Conservation (phyloP, 37 sponge, comb jelly and placozoan species). For the Geodia barretti region DNA sequence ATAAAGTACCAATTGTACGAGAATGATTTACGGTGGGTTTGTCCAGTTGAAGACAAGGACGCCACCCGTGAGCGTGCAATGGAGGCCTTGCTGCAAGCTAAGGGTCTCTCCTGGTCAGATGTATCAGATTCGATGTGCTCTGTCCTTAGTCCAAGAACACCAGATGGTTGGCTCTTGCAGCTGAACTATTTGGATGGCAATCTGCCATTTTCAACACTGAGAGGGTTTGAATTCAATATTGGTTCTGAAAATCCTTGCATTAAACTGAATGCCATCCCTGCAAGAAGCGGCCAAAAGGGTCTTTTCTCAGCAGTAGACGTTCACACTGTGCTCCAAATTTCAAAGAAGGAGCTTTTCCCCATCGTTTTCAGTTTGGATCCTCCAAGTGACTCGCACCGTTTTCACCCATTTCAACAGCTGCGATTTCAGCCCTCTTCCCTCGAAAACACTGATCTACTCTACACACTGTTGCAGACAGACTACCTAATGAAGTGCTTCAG, state of each 20-base stretch:
- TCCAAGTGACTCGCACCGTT: slow-evolving; percentile 41
- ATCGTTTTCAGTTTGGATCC: slow-evolving; percentile 70
- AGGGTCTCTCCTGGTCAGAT: slow-evolving; percentile 62
- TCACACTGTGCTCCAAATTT: slow-evolving; percentile 39
- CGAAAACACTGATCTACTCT: slow-evolving; percentile 35
- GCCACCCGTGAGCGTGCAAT: slow-evolving; percentile 30
- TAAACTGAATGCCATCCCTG: slow-evolving; percentile 20
- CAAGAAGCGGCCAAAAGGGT: slow-evolving; percentile 53
- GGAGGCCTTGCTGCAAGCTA: slow-evolving; percentile 34
- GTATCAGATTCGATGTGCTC: slow-evolving; percentile 46
- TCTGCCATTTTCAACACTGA: slow-evolving; percentile 38
- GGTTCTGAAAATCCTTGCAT: slow-evolving; percentile 42
- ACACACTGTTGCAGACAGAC: slow-evolving; percentile 73
- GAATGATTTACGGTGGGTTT: slow-evolving; percentile 45
- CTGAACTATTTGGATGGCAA: slow-evolving; percentile 12
- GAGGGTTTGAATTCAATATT: slow-evolving; percentile 47
- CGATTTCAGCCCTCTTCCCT: slow-evolving; percentile 36
- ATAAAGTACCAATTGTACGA: slow-evolving; percentile 77
- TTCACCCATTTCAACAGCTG: slow-evolving; percentile 77
- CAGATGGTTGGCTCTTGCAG: slow-evolving; percentile 74
- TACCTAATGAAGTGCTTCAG: slow-evolving; percentile 75
- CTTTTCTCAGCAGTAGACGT: slow-evolving; percentile 57
- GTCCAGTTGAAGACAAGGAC: slow-evolving; percentile 23
- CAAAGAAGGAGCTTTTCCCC: slow-evolving; percentile 4
- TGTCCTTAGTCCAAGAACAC: background rate